phyloP scores from a whole-genome alignment of 2,888 invertebrate genomes.

The Diachrysia chrysitis region DNA sequence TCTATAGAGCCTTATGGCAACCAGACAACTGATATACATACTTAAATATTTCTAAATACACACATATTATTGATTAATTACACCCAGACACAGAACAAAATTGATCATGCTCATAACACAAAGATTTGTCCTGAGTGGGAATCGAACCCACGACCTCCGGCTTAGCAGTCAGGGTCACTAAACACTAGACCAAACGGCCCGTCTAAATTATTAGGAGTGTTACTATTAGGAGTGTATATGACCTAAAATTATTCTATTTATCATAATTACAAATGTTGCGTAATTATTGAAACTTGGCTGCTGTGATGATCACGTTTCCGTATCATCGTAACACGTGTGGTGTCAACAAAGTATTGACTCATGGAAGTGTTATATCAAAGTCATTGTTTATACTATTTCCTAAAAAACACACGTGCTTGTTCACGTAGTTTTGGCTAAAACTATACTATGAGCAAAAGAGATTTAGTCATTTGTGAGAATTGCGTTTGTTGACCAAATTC shows the following conservation, averaged over 20 bases:
- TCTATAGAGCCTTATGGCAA: no score
- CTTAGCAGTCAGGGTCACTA: no score
- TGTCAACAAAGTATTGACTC: background rate
- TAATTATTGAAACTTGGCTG: constrained; percentile 38
- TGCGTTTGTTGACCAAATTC: background rate
- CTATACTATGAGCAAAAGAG: background rate
- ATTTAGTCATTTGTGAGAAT: background rate
- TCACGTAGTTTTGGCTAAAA: background rate
- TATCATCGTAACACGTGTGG: constrained; percentile 36
- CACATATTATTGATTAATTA: no score
- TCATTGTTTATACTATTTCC: background rate
- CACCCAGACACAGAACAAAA: no score
- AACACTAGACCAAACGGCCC: no score
- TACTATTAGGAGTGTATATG: no score
- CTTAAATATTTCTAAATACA: no score
- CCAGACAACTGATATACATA: no score
- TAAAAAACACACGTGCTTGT: constrained; percentile 17
- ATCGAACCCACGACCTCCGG: no score
- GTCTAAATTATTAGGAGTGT: no score
- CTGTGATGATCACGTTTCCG: constrained; percentile 42
- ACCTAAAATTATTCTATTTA: background rate
- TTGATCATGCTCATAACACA: no score
- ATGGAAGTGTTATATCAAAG: background rate
- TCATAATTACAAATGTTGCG: constrained; percentile 19
- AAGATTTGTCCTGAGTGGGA: no score